These are phyloP conservation scores for Melieria omissa DNA, from an alignment of 2,888 invertebrate species.

Conservation along the genomic window DNA sequence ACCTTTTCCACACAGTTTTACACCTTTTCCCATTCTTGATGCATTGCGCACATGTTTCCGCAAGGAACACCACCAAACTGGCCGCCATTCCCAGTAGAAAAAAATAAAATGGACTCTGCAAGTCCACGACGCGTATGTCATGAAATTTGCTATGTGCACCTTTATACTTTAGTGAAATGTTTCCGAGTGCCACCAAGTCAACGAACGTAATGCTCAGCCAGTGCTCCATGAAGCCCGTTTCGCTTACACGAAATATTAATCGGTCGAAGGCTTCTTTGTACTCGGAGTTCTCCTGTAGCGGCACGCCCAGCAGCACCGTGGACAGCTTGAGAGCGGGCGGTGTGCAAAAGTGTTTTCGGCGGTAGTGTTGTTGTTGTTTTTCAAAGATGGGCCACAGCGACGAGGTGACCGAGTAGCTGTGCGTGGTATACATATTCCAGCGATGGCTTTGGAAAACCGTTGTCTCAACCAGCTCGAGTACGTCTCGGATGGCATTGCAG, in stretches of 20 bases:
- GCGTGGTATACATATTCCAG: slow-evolving; percentile 28
- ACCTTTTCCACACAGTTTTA: too few relatives aligned
- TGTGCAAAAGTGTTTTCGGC: slow-evolving; percentile 26
- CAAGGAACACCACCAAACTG: too few relatives aligned
- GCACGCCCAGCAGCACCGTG: slow-evolving; percentile 13
- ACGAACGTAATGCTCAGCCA: slow-evolving; percentile 24
- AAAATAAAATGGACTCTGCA: too few relatives aligned
- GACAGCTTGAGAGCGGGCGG: slow-evolving; percentile 4
- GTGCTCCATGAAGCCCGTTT: slow-evolving; percentile 19
- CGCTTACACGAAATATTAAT: slow-evolving; percentile 23
- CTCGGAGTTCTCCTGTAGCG: slow-evolving; percentile 27
- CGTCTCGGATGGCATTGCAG: too few relatives aligned
- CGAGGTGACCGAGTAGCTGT: slow-evolving; percentile 24
- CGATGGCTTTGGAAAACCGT: slow-evolving; percentile 12
- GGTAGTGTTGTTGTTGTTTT: slow-evolving; percentile 20
- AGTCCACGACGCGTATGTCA: too few relatives aligned
- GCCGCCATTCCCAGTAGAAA: too few relatives aligned
- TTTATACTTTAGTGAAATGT: slow-evolving; percentile 5
- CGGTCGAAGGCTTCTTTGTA: slow-evolving; percentile 25
- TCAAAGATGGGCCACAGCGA: slow-evolving; percentile 36
- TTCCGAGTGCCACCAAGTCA: slow-evolving; percentile 24
- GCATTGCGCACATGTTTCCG: too few relatives aligned
- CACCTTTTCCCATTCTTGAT: too few relatives aligned
- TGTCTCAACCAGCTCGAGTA: too few relatives aligned
- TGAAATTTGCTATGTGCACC: too few relatives aligned